These are phyloP conservation scores for Drosophila melanogaster DNA, from an alignment of 1,140 invertebrate species.

Conservation along the genomic window Release_6_plus_ISO1_MT NC_004354.4:17495501-17496000, in stretches of 20 bases:
- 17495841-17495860: slow-evolving; percentile 5
- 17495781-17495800: slow-evolving; percentile 51
- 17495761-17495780: slow-evolving; percentile 8
- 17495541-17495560: neutral
- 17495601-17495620: slow-evolving; percentile 17
- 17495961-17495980: slow-evolving; percentile 2
- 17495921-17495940: neutral
- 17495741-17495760: neutral
- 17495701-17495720: neutral
- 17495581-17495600: neutral
- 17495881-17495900: slow-evolving; percentile 1
- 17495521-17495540: slow-evolving; percentile 10
- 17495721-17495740: neutral
- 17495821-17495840: slow-evolving; percentile 17
- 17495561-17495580: neutral
- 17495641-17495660: slow-evolving; percentile 19
- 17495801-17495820: slow-evolving; percentile 64
- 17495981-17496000: slow-evolving; percentile 5
- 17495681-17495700: neutral
- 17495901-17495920: neutral
- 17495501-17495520: neutral
- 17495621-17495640: slow-evolving; percentile 24
- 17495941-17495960: slow-evolving; percentile 5
- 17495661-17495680: neutral
- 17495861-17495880: neutral